phyloP scores from a whole-genome alignment of 2,888 invertebrate genomes.

The Carabus problematicus region DNA sequence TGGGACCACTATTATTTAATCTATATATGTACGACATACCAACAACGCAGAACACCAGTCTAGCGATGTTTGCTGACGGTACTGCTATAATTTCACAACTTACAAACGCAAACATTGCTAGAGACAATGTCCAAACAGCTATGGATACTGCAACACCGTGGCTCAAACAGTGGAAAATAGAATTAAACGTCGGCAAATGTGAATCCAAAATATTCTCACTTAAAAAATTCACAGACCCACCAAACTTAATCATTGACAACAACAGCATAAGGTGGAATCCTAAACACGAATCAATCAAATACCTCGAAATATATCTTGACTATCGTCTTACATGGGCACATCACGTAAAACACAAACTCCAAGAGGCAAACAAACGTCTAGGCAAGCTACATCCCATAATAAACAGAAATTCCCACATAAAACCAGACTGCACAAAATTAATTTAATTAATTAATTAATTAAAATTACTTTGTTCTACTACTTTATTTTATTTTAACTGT shows the following conservation, averaged over 20 bases:
- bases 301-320: constrained; percentile 1
- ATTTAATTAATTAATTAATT: too few species aligned
- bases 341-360: too few species aligned
- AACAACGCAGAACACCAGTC: too few species aligned
- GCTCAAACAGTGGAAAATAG: constrained; percentile 13
- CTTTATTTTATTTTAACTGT: too few species aligned
- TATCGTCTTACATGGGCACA: too few species aligned
- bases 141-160: background rate
- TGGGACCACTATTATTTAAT: too few species aligned
- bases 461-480: too few species aligned
- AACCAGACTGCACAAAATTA: too few species aligned
- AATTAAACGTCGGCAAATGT: constrained; percentile 10
- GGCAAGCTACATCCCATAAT: too few species aligned
- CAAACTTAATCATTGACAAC: constrained; percentile 1
- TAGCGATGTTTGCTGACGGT: too few species aligned
- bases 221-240: constrained; percentile 5
- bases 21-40: too few species aligned
- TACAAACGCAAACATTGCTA: constrained; percentile 2
- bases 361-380: constrained; percentile 17
- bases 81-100: background rate
- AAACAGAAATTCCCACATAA: too few species aligned
- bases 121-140: constrained; percentile 3
- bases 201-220: constrained; percentile 13
- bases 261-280: constrained; percentile 7
- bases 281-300: constrained; percentile 1